A percentile compares a stretch with the other conserved stretches of the same genome.
phyloP scores from a whole-genome alignment of 1,140 invertebrate species.

The Heliothis virescens region DNA sequence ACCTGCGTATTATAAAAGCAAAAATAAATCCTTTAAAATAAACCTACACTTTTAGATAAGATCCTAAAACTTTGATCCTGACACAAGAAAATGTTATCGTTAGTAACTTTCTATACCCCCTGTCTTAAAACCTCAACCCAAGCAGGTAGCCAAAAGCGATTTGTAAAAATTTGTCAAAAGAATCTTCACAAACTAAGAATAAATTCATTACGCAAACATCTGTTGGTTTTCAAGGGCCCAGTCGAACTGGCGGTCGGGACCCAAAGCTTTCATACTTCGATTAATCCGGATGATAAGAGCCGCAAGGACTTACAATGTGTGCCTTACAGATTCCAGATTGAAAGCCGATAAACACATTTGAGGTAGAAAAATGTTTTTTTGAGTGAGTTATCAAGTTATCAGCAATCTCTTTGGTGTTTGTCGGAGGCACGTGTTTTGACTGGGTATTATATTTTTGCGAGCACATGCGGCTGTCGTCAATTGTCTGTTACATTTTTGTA shows the following conservation, averaged over 20 bases:
- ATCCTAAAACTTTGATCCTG: not conserved
- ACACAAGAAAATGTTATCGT: not conserved
- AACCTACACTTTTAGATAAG: too few relatives aligned
- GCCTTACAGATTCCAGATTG: slow-evolving; percentile 81
- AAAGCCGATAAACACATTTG: slow-evolving; percentile 81
- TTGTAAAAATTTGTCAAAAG: slow-evolving; percentile 45
- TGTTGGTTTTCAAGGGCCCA: slow-evolving; percentile 68
- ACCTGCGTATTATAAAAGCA: too few relatives aligned
- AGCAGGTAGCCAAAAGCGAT: slow-evolving; percentile 30
- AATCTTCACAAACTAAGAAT: slow-evolving; percentile 53
- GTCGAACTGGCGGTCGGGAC: slow-evolving; percentile 70
- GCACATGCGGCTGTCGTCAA: slow-evolving; percentile 55
- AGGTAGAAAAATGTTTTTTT: slow-evolving; percentile 75
- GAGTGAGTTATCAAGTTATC: slow-evolving; percentile 66
- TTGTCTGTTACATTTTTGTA: slow-evolving; percentile 60
- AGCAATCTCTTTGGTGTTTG: slow-evolving; percentile 66
- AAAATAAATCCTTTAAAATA: too few relatives aligned
- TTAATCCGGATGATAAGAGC: slow-evolving; percentile 81
- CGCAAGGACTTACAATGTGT: slow-evolving; percentile 81
- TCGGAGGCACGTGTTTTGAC: slow-evolving; percentile 78
- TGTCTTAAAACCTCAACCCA: slow-evolving; percentile 13
- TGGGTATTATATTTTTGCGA: slow-evolving; percentile 69
- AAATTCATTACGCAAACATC: slow-evolving; percentile 60
- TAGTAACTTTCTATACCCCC: slow-evolving; percentile 1
- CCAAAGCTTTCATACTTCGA: slow-evolving; percentile 74